Evolutionary conservation across 2,888 invertebrate species (phyloP).

Genomic region (Copidosoma aretas): DNA sequence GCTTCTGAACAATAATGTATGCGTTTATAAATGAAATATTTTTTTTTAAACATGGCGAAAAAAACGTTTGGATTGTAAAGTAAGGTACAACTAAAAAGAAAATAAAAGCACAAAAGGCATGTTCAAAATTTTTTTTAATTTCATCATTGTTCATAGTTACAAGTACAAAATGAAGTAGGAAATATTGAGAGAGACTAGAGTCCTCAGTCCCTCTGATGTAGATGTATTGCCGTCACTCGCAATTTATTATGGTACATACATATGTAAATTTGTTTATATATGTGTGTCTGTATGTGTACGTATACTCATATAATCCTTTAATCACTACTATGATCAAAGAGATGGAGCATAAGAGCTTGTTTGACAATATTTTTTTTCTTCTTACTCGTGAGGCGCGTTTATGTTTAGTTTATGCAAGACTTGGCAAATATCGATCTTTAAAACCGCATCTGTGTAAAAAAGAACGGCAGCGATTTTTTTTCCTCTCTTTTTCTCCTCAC

Average conservation of each 20-base stretch:
- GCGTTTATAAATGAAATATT: too few relatives aligned
- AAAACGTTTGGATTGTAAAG: conserved; percentile 43
- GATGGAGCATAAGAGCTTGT: conserved; percentile 26
- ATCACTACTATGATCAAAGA: conserved; percentile 30
- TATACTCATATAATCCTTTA: not conserved
- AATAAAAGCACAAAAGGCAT: conserved; percentile 56
- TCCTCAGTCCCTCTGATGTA: conserved; percentile 50
- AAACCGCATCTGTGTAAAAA: conserved; percentile 14
- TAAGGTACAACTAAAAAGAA: too few relatives aligned
- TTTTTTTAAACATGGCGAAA: too few relatives aligned
- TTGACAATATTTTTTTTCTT: not conserved
- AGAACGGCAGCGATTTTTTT: not conserved
- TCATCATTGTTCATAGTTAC: conserved; percentile 54
- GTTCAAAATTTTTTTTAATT: conserved; percentile 49
- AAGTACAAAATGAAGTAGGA: conserved; percentile 59
- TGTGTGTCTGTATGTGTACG: not conserved
- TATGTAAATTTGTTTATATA: conserved; percentile 5
- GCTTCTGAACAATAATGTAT: too few relatives aligned
- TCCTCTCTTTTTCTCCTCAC: conserved; percentile 10
- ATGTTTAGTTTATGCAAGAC: not conserved
- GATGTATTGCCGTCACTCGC: conserved; percentile 31
- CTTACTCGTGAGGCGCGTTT: not conserved
- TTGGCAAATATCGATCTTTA: conserved; percentile 28
- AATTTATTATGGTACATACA: conserved; percentile 33
- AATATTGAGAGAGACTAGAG: conserved; percentile 58